Evolutionary conservation across 2,888 invertebrate species (phyloP).

Genomic region (Lysandra coridon): DNA sequence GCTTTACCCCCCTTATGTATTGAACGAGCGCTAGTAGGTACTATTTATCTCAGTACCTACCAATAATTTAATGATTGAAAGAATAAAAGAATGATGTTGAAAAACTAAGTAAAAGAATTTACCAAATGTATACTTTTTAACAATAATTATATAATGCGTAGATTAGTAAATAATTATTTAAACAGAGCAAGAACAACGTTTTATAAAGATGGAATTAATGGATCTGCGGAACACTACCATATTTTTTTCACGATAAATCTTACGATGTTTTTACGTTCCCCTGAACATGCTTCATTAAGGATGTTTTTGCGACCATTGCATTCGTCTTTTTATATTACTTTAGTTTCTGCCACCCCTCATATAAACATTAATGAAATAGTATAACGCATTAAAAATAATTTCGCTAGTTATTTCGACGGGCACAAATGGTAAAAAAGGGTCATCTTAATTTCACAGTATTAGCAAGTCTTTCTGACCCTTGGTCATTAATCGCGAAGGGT

Average conservation of each 20-base stretch:
- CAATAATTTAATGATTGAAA: too few relatives aligned
- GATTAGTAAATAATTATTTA: too few relatives aligned
- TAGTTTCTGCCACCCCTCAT: not conserved
- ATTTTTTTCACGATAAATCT: too few relatives aligned
- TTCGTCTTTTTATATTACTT: not conserved
- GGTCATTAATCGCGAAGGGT: slow-evolving; percentile 75
- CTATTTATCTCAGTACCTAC: not conserved
- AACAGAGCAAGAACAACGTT: too few relatives aligned
- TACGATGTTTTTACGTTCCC: not conserved
- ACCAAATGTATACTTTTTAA: too few relatives aligned
- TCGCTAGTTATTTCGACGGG: slow-evolving; percentile 49
- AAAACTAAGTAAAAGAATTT: too few relatives aligned
- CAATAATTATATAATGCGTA: too few relatives aligned
- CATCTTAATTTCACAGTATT: slow-evolving; percentile 76
- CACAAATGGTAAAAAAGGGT: slow-evolving; percentile 66
- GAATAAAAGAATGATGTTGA: too few relatives aligned
- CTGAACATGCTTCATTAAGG: not conserved
- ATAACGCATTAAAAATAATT: slow-evolving; percentile 39
- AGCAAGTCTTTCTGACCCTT: slow-evolving; percentile 71
- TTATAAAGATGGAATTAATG: too few relatives aligned
- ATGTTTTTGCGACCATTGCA: not conserved
- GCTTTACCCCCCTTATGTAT: not conserved
- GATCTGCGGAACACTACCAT: too few relatives aligned
- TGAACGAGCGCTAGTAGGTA: not conserved
- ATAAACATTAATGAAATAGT: slow-evolving; percentile 3